These are phyloP conservation scores for Monopterus albus DNA, from an alignment of 2,113 vertebrate species.

Conservation along the genomic window DNA sequence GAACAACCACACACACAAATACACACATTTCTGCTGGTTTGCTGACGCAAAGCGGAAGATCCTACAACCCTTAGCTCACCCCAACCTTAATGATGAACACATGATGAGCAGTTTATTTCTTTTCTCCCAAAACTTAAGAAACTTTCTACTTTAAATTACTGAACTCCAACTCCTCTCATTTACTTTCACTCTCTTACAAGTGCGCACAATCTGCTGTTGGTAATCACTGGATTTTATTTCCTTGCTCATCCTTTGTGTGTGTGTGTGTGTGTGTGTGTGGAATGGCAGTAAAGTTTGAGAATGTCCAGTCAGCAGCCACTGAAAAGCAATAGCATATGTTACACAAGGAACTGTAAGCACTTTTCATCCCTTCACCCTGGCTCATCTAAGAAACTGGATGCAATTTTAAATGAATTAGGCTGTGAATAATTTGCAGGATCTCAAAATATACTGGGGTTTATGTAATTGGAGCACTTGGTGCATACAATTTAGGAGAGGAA, in stretches of 20 bases:
- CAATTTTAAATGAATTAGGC: constrained; percentile 73
- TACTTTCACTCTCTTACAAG: constrained; percentile 11
- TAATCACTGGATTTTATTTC: constrained; percentile 48
- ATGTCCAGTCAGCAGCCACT: constrained; percentile 56
- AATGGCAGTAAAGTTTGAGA: constrained; percentile 67
- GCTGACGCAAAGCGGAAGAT: constrained; percentile 25
- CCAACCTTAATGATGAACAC: constrained; percentile 24
- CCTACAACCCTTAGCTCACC: not conserved
- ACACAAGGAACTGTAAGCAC: constrained; percentile 51
- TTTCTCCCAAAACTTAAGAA: not conserved
- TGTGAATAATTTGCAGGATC: constrained; percentile 75
- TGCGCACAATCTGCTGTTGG: constrained; percentile 33
- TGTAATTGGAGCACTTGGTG: constrained; percentile 68
- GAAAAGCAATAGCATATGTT: constrained; percentile 34
- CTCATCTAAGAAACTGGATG: constrained; percentile 64
- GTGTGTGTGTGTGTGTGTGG: constrained; percentile 29
- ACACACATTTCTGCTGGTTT: constrained; percentile 19
- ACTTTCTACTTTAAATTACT: constrained; percentile 13
- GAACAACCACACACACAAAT: constrained; percentile 30
- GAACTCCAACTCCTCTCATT: constrained; percentile 11
- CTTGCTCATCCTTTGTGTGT: constrained; percentile 45
- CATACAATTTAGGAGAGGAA: constrained; percentile 41
- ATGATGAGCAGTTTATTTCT: not conserved
- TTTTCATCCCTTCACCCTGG: constrained; percentile 47
- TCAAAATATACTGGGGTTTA: constrained; percentile 74